Evolutionary conservation across 2,113 vertebrate species (phyloP).

Genomic region (Catagonus wagneri): DNA sequence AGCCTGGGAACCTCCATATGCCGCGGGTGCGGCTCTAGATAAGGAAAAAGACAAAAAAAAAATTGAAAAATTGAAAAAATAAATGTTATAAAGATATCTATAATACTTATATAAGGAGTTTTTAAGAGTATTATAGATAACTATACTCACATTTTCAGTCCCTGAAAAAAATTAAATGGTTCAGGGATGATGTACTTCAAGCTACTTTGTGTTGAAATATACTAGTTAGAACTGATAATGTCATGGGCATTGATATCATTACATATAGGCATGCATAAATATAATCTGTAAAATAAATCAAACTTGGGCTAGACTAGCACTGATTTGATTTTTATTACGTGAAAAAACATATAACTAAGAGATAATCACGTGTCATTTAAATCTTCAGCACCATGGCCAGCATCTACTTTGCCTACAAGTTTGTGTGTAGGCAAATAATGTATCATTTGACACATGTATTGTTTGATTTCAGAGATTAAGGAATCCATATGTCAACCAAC

Average conservation of each 20-base stretch:
- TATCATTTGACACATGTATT: not conserved
- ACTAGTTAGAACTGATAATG: not conserved
- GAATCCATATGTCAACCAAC: not conserved
- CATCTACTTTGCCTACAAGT: not conserved
- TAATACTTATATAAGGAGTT: not conserved
- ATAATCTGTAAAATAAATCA: not conserved
- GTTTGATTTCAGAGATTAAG: not conserved
- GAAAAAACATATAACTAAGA: not conserved
- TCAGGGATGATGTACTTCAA: not conserved
- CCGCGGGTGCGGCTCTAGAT: too few species aligned
- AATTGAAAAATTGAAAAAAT: not conserved
- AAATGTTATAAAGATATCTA: slow-evolving; percentile 30
- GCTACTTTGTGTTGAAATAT: not conserved
- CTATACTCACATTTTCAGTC: not conserved
- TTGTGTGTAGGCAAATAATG: not conserved
- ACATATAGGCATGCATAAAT: not conserved
- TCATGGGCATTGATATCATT: not conserved
- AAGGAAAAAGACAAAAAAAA: too few species aligned
- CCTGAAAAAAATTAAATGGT: not conserved
- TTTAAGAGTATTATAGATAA: not conserved
- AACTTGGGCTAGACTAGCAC: not conserved
- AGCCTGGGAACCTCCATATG: too few species aligned
- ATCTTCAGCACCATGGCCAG: slow-evolving; percentile 79
- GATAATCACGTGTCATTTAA: not conserved
- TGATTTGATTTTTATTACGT: not conserved